phyloP scores from a whole-genome alignment of 1,140 invertebrate genomes.

The Dryas iulia region DNA sequence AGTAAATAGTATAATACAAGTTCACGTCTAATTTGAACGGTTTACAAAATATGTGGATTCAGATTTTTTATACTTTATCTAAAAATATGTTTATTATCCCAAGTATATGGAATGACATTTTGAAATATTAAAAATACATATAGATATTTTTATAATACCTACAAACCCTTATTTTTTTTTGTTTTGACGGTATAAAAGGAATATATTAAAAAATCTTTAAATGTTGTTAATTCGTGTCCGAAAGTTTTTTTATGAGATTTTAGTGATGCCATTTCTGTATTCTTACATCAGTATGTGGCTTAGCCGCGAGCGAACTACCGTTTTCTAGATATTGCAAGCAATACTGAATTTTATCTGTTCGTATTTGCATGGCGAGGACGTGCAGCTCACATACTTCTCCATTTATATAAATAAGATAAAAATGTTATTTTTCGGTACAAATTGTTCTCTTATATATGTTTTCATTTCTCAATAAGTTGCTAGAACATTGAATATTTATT shows the following conservation, averaged over 20 bases:
- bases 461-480: background rate
- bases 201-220: too few species aligned
- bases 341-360: slow-evolving; percentile 3
- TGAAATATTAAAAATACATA: too few species aligned
- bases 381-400: background rate
- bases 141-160: too few species aligned
- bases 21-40: too few species aligned
- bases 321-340: background rate
- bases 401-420: background rate
- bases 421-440: background rate
- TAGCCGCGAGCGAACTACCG: slow-evolving; percentile 1
- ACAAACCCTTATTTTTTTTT: too few species aligned
- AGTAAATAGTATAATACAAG: too few species aligned
- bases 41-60: too few species aligned
- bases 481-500: background rate
- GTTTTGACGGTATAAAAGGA: too few species aligned
- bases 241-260: background rate
- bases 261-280: background rate
- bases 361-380: background rate
- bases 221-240: background rate
- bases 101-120: too few species aligned
- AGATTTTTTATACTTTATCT: too few species aligned
- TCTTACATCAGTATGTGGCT: background rate
- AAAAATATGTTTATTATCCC: too few species aligned
- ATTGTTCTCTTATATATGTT: too few species aligned